phyloP scores from a whole-genome alignment of 2,113 vertebrate genomes.

The Empidonax alnorum region DNA sequence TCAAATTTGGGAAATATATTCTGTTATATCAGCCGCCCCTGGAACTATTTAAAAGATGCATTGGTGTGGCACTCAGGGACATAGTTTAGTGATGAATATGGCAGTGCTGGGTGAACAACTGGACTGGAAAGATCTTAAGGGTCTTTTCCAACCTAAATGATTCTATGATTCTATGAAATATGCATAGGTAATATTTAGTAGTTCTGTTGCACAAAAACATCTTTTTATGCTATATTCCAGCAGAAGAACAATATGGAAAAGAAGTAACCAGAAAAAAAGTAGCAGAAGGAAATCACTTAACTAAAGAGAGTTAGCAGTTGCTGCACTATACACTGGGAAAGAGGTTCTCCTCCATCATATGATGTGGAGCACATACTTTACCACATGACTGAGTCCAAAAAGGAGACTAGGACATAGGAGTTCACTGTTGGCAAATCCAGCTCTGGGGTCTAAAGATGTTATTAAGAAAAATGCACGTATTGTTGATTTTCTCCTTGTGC shows the following conservation, averaged over 20 bases:
- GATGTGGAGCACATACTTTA: not conserved
- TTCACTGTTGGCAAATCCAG: not conserved
- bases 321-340: not conserved
- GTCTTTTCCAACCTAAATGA: not conserved
- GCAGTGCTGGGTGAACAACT: accelerated
- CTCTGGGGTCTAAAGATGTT: not conserved
- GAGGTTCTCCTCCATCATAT: not conserved
- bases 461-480: not conserved
- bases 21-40: not conserved
- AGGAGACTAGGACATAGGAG: not conserved
- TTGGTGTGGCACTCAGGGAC: not conserved
- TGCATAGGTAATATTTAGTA: not conserved
- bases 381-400: not conserved
- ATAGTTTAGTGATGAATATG: not conserved
- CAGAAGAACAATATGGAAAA: not conserved
- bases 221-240: not conserved
- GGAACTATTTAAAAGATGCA: not conserved
- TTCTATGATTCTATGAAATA: not conserved
- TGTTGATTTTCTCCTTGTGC: not conserved
- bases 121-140: not conserved
- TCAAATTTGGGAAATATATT: not conserved
- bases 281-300: not conserved
- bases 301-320: not conserved
- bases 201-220: not conserved
- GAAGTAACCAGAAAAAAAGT: not conserved